Conservation (phyloP, 2,888 invertebrate genomes). For the Zele albiditarsus region DNA sequence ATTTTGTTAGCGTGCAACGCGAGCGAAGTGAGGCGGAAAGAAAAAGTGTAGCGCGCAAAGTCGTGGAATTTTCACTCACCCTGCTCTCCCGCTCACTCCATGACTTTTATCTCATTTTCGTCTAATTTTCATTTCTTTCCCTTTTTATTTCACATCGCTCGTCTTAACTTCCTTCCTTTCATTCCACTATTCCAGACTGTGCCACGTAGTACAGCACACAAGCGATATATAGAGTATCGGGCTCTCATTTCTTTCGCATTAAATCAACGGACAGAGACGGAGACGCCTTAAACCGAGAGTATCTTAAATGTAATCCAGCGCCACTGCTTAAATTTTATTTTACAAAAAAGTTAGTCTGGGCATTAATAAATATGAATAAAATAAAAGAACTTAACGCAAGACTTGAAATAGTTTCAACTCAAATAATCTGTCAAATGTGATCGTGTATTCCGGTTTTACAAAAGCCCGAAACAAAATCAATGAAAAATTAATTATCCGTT, state of each 20-base stretch:
- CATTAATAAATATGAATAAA: too few relatives aligned
- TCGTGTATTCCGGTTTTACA: too few relatives aligned
- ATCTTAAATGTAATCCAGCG: slow-evolving; percentile 1
- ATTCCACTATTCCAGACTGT: neutral
- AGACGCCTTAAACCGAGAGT: neutral
- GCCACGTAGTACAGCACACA: neutral
- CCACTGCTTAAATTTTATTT: neutral
- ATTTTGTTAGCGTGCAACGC: slow-evolving; percentile 3
- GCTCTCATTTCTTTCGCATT: slow-evolving; percentile 20
- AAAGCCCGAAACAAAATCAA: too few relatives aligned
- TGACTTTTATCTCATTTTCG: slow-evolving; percentile 12
- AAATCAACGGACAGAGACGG: neutral
- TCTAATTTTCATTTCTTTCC: neutral
- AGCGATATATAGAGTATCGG: slow-evolving; percentile 10
- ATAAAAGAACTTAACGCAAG: too few relatives aligned
- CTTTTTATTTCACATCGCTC: neutral
- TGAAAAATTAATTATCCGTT: too few relatives aligned
- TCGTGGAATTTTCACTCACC: neutral
- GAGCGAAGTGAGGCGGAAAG: neutral
- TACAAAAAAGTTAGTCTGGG: neutral
- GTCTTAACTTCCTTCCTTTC: slow-evolving; percentile 3
- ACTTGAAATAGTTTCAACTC: too few relatives aligned
- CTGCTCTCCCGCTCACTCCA: neutral
- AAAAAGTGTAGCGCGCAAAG: neutral
- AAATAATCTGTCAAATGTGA: too few relatives aligned